Percentiles rank a stretch among this genome's conserved stretches.
These are phyloP conservation scores for Lepidurus packardi DNA, from an alignment of 1,140 invertebrate genomes.

Conservation along the genomic window DNA sequence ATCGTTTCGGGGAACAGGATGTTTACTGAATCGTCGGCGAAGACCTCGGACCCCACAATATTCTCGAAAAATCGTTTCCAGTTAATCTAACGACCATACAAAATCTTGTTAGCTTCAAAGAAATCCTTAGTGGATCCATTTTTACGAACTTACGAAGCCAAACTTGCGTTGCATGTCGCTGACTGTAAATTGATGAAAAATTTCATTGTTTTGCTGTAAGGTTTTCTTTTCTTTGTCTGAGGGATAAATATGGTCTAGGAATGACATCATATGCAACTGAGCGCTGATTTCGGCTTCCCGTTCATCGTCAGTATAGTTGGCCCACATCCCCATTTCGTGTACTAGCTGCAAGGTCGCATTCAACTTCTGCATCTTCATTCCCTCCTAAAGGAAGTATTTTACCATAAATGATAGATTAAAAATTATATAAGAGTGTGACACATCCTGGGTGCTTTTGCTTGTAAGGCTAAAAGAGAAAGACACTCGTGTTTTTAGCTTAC, in stretches of 20 bases:
- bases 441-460: neutral
- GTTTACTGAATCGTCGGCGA: slow-evolving; percentile 39
- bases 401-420: neutral
- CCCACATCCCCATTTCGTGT: slow-evolving; percentile 10
- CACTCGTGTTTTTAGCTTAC: slow-evolving; percentile 16
- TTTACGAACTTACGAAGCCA: slow-evolving; percentile 34
- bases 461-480: neutral
- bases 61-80: slow-evolving; percentile 42
- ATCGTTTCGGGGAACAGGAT: slow-evolving; percentile 35
- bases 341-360: slow-evolving; percentile 21
- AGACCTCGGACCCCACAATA: slow-evolving; percentile 37
- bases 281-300: slow-evolving; percentile 20
- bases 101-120: neutral
- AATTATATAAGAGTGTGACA: neutral
- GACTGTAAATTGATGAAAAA: slow-evolving; percentile 31
- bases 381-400: neutral
- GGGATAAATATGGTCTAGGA: slow-evolving; percentile 43
- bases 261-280: slow-evolving; percentile 5
- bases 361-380: slow-evolving; percentile 16
- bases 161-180: slow-evolving; percentile 28
- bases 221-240: slow-evolving; percentile 46
- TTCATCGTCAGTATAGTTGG: neutral
- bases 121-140: no score
- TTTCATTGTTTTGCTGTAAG: slow-evolving; percentile 29
- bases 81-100: slow-evolving; percentile 37